Base-by-base conservation (phyloP, 2,797 vertebrate genomes). In the Psittacula derbiana region DNA sequence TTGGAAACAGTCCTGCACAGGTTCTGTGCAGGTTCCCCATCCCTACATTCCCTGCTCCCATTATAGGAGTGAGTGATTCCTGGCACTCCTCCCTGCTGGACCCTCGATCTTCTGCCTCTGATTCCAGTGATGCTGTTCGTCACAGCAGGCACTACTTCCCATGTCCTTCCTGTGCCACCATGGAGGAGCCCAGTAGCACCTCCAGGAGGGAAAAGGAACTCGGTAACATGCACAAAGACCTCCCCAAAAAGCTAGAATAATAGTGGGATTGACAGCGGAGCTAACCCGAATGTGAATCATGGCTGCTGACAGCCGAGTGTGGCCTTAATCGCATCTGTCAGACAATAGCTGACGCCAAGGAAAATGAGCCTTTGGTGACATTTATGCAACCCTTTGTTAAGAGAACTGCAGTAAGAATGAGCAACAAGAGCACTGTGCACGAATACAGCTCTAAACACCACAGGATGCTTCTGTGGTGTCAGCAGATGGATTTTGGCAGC, bases 281-380 rank as follows among this genome's bases (percentile, higher is more conserved):
- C 69, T 60, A 75, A 89, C 73, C 67, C 7, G 4, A 76, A 14
- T 0, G 10, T 70, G 81, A 92, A 85, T 81, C 91, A 72, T 2
- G 3, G 70, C 75, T 8, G 23, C 36, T 65, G 76, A 79, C 92
- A 86, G 88, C 62, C 4, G 5, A 93, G 25, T 2, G 36, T 74
- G 87, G 87, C 87, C 81, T 90, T 91, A 89, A 91, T 85, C 60
- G 52, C 60, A 76, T 76, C 71, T 87, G 87, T 67, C 95, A 96
- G 67, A 85, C 95, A 94, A 89, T 10, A 85, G 89, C 91, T 85
- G 84, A 89, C 6, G 17, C 78, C 41, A 53, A 79, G 53, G 83
- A 70, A 72, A 95, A 91, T 2, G 47, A 96, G 58, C 83, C 74
- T 84, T 81, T 0, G 0, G 88, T 93, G 86, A 92, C 89, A 89